Base-by-base conservation (phyloP, 1,140 invertebrate species). In the Samia ricini region DNA sequence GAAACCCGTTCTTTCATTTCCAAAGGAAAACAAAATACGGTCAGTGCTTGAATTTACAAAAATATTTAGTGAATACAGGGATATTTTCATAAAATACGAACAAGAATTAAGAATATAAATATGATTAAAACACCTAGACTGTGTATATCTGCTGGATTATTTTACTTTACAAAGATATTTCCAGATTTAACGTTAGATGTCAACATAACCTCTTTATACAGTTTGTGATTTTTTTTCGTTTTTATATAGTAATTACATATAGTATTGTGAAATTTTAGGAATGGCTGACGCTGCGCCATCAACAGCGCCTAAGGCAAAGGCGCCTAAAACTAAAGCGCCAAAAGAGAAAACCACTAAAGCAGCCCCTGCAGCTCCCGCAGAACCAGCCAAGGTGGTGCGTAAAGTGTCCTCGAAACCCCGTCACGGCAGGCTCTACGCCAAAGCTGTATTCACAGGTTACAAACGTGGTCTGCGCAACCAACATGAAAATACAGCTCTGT, bases 371-470 rank as follows among this genome's bases (percentile, higher is more conserved):
- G 84, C 89, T 4, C 87, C 89, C 22, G 83, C 84, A 5, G 86
- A 90, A 60, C 87, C 89, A 61, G 81, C 86, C 58, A 91, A 88
- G 69, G 83, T 90, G 50, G 81, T 93, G 56, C 94, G 93, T 62
- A 94, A 92, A 68, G 33, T 42, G 33, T 92, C 92, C 4, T 92
- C 92, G 20, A 94, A 94, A 78, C 91, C 94, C 64, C 91, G 92
- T 62, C 95, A 96, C 77, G 96, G 96, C 60, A 93, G 98, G 77
- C 92, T 99, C 18, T 99, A 99, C 81, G 97, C 97, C 19, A 99
- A 99, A 91, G 98, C 97, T 26, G 96, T 99, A 19, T 99, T 99
- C 91, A 98, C 98, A 75, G 99, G 99, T 56, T 99, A 98, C 93
- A 99, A 98, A 90, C 94, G 99, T 79, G 98, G 98, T 67, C 93